Base-by-base conservation (phyloP, 2,113 vertebrate species). In the Callopanchax toddi region DNA sequence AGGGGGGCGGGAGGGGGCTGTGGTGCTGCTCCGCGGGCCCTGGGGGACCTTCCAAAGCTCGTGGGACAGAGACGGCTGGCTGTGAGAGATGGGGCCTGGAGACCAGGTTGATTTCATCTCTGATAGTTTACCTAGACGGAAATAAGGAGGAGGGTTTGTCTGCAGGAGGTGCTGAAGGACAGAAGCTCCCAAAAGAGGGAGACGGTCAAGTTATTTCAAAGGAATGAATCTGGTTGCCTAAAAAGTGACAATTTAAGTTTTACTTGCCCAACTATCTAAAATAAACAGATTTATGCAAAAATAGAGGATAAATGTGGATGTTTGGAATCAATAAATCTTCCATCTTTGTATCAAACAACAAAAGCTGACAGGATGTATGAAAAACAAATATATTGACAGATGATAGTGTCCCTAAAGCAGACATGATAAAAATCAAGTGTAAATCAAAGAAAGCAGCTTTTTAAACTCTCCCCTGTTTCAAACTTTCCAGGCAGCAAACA, bases 101-200 rank as follows among this genome's bases (percentile, higher is more conserved):
- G 97, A 96, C 97, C 97, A 99, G 2, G 95, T 96, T 22, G 97
- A 97, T 86, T 99, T 98, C 85, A 97, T 97, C 90, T 99, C 97
- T 53, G 96, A 95, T 84, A 98, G 87, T 93, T 98, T 99, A 89
- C 95, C 97, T 99, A 85, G 7, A 66, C 17, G 48, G 42, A 64
- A 55, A 68, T 36, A 37, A 58, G n/a, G 3, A 32, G 46, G 8
- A 15, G 8, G 40, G 49, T 71, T 69, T 26, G 23, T 10, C 13
- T 68, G 16, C 6, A 21, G 52, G 51, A 64, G 12, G n/a, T n/a
- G n/a, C n/a, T n/a, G n/a, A n/a, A n/a, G n/a, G n/a, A 12, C 37
- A 20, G 13, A n/a, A 10, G 43, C 15, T 0, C 26, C 26, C 26
- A 26, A 6, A 26, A 6, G 1, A 76, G n/a, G n/a, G 23, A 53